These are phyloP conservation scores for Picus viridis DNA, from an alignment of 2,797 vertebrate genomes.

Conservation along the genomic window DNA sequence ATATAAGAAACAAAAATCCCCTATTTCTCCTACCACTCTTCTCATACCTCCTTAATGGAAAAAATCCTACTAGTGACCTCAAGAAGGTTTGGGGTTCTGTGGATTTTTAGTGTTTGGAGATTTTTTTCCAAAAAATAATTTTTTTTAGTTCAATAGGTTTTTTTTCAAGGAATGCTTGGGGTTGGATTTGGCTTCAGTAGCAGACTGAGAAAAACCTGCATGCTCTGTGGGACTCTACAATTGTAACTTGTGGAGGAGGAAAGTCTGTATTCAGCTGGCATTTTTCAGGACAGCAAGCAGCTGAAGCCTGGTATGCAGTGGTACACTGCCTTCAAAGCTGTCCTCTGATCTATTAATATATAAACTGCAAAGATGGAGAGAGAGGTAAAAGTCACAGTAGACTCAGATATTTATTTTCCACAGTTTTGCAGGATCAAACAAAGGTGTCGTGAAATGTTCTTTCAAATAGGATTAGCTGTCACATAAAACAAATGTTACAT, in stretches of 20 bases:
- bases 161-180: neutral
- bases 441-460: neutral
- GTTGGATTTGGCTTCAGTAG: neutral
- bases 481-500: neutral
- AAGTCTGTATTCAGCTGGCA: neutral
- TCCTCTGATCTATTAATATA: neutral
- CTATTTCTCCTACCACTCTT: neutral
- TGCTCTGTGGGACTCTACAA: neutral
- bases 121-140: no score
- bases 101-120: neutral
- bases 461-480: neutral
- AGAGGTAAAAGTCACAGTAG: neutral
- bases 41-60: neutral
- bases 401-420: neutral
- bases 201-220: neutral
- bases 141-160: neutral
- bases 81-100: neutral
- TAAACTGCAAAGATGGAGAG: neutral
- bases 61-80: neutral
- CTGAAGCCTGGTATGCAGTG: neutral
- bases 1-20: neutral
- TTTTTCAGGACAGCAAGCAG: neutral
- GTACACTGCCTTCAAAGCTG: neutral
- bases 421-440: neutral
- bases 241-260: neutral